Conservation (phyloP, 2,888 invertebrate genomes). For the Plagodis dolabraria region DNA sequence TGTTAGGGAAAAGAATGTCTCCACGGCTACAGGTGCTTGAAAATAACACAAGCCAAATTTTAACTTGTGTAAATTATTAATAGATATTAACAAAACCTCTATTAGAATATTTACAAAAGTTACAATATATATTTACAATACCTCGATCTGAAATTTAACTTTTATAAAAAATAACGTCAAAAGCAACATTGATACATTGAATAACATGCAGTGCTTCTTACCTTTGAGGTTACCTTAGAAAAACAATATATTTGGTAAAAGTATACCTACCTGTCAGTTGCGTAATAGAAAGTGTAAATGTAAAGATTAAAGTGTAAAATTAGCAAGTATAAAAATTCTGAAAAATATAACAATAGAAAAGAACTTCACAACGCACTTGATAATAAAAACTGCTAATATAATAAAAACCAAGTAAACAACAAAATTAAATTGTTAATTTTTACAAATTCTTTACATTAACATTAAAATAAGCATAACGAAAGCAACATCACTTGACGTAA, state of each 20-base stretch:
- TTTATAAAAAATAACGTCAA: constrained; percentile 2
- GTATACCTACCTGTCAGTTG: constrained; percentile 1
- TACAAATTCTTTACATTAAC: constrained; percentile 10
- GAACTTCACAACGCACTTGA: background rate
- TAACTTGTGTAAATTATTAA: background rate
- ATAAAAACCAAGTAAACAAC: constrained; percentile 5
- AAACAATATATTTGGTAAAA: constrained; percentile 4
- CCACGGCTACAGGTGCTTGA: too few relatives aligned
- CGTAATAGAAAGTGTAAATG: constrained; percentile 19
- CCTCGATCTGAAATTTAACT: too few relatives aligned
- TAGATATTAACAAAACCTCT: constrained; percentile 7
- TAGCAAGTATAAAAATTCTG: constrained; percentile 10
- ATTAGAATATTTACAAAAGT: too few relatives aligned
- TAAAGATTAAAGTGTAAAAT: constrained; percentile 18
- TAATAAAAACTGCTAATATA: constrained; percentile 6
- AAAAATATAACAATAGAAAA: constrained; percentile 27
- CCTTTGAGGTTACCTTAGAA: constrained; percentile 33
- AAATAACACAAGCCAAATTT: too few relatives aligned
- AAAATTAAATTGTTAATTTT: constrained; percentile 18
- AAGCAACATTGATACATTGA: constrained; percentile 39
- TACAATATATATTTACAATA: too few relatives aligned
- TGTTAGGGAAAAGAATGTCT: too few relatives aligned
- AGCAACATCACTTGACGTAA: constrained; percentile 78
- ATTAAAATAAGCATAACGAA: constrained; percentile 49
- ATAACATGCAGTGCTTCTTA: constrained; percentile 55